These are phyloP conservation scores for Abrostola tripartita DNA, from an alignment of 2,888 invertebrate species.

Conservation along the genomic window DNA sequence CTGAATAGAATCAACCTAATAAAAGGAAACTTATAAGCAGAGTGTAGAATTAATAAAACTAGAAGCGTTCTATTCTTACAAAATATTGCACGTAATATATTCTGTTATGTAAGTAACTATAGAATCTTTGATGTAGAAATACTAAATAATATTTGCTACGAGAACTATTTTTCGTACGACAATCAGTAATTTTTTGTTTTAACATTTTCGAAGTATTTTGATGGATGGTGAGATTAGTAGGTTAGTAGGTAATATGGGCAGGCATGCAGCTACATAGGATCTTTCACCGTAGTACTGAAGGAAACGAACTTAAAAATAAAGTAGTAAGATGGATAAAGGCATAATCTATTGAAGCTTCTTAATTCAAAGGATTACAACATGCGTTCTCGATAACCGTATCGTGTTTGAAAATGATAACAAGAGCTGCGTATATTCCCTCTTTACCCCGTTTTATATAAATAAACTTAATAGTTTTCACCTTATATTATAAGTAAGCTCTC, in stretches of 20 bases:
- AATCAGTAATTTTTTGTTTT: slow-evolving; percentile 17
- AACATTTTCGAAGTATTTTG: slow-evolving; percentile 23
- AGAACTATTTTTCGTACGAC: slow-evolving; percentile 5
- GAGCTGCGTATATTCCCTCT: slow-evolving; percentile 53
- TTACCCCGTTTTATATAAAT: slow-evolving; percentile 14
- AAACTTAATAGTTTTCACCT: background rate
- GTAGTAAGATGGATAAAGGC: slow-evolving; percentile 10
- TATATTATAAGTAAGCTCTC: too few species aligned
- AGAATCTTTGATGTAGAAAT: slow-evolving; percentile 26
- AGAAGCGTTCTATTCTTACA: slow-evolving; percentile 41
- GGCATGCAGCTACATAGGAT: slow-evolving; percentile 17
- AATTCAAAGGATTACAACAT: slow-evolving; percentile 51
- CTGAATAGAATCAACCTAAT: slow-evolving; percentile 35
- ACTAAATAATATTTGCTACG: slow-evolving; percentile 22
- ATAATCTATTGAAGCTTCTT: slow-evolving; percentile 48
- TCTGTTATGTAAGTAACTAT: slow-evolving; percentile 22
- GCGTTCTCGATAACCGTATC: slow-evolving; percentile 57
- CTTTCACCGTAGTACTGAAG: background rate
- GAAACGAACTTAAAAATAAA: slow-evolving; percentile 6
- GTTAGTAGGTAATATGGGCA: slow-evolving; percentile 14
- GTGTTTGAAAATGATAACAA: slow-evolving; percentile 62
- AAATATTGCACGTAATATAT: slow-evolving; percentile 19
- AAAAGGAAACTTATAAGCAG: slow-evolving; percentile 41
- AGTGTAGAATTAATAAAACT: slow-evolving; percentile 41
- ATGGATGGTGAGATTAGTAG: slow-evolving; percentile 21